Evolutionary conservation across 2,888 invertebrate species (phyloP), one percentile per base, ranked within the genome.

Genomic region (Apodemia mormo): DNA sequence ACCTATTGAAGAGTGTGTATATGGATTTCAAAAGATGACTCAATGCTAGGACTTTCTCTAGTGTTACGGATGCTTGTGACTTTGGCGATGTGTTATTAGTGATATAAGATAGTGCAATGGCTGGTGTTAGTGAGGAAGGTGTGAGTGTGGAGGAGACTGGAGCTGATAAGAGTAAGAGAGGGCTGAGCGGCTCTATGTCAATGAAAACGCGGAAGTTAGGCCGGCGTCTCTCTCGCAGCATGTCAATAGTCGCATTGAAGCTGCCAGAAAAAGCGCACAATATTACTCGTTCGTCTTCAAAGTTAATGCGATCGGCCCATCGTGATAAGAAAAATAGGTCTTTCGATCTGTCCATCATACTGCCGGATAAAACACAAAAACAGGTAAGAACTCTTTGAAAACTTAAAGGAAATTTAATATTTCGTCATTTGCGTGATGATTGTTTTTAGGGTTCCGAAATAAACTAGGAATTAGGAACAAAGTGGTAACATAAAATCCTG

Each of bases 331-430:
- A 94, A 79, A 94, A 94, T 75, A 90, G 94, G 78, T 86, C 94
- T 66, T 93, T 95, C 76, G 95, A 95, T 77, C 92, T 95, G 71
- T 94, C 95, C 14, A 93, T 95, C 72, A 95, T 95, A 79, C 94
- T 94, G 58, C 95, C 95, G 49, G 95, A 95, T 81, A 95, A 95
- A 87, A 93, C 94, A 10, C 95, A 95, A 80, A 94, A 93, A 87
- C 94, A 95, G 92, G 95, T 95, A 87, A 91, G 87, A 83, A 69
- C 56, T 65, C 10, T 70, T 68, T 68, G 68, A 40, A 64, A 66
- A 14, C n/a, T 12, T 10, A 29, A 9, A 29, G 3, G 12, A 45
- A 43, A 8, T 43, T 43, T 1, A 37, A 37, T 5, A 37, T 37
- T 37, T 3, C 1, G 4, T 33, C 2, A 33, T 33, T 2, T 1